Evolutionary conservation across 2,113 vertebrate genomes (phyloP).

Genomic region (Garra rufa): DNA sequence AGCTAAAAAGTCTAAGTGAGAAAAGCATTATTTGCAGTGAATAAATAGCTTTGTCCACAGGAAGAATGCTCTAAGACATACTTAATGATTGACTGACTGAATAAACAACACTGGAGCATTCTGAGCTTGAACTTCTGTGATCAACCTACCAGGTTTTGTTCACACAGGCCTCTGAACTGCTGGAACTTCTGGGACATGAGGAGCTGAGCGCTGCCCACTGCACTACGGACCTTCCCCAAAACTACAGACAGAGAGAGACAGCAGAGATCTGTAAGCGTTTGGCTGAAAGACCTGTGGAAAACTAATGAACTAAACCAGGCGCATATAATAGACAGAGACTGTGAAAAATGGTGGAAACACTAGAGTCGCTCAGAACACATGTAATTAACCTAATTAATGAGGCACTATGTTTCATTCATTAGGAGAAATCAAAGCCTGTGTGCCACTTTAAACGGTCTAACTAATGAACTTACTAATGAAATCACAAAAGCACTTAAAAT

Average conservation of each 20-base stretch:
- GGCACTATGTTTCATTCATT: neutral
- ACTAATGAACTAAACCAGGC: neutral
- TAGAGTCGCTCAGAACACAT: neutral
- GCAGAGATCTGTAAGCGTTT: neutral
- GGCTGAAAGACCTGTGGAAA: neutral
- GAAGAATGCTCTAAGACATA: neutral
- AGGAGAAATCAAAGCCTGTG: neutral
- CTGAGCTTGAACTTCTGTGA: neutral
- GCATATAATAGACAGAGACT: neutral
- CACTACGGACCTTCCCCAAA: slow-evolving; percentile 95
- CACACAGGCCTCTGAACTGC: slow-evolving; percentile 97
- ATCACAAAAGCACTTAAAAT: neutral
- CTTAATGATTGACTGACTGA: neutral
- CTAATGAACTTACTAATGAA: neutral
- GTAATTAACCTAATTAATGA: slow-evolving; percentile 11
- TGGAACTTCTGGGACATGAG: slow-evolving; percentile 91
- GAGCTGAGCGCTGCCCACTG: slow-evolving; percentile 81
- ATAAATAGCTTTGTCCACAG: neutral
- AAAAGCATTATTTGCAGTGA: too few species aligned
- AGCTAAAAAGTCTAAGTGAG: too few species aligned
- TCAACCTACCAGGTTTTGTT: slow-evolving; percentile 95
- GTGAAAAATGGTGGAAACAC: neutral
- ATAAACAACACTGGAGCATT: too few species aligned
- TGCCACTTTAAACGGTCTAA: neutral
- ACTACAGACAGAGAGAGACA: slow-evolving; percentile 71